Base-by-base conservation (phyloP, 2,888 invertebrate genomes). In the Lottia gigantea region DNA sequence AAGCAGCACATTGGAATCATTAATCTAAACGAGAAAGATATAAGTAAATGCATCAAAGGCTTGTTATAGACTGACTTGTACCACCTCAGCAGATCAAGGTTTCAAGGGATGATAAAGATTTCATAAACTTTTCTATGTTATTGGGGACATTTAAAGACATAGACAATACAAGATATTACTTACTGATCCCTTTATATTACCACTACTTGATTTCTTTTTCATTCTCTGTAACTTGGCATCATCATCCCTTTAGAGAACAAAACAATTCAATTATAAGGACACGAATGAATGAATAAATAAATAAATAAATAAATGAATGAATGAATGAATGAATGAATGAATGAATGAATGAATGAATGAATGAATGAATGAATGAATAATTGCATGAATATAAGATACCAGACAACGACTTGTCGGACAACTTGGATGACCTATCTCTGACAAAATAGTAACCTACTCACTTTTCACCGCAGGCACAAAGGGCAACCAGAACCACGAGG, bases 391-490 rank as follows among this genome's bases (percentile, higher is more conserved):
- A 31, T 6, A 31, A 31, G 31, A 31, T 31, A 31, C 31, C 31
- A 31, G 2, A 31, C 31, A 31, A 31, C 3, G 31, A 6, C 31
- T n/a, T n/a, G n/a, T n/a, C n/a, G n/a, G n/a, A n/a, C n/a, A n/a
- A n/a, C n/a, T n/a, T n/a, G n/a, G n/a, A n/a, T 31, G 31, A 31
- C 31, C 6, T 6, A 31, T 31, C 31, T 14, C 3, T 14, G 8
- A 49, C 1, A 55, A 23, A 3, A 55, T 12, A 12, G 7, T 15
- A 6, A 55, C 19, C 23, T 19, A 70, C 71, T 71, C 73, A 78
- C 78, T 68, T 71, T 45, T 76, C 74, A 14, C 76, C 72, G 73
- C 78, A 78, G n/a, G 73, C 73, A 73, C 78, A 78, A 25, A 67
- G 66, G 12, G 74, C 64, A 12, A 77, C 63, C 3, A 78, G 46